phyloP scores from a whole-genome alignment of 2,797 vertebrate species.

The Pipistrellus kuhlii region DNA sequence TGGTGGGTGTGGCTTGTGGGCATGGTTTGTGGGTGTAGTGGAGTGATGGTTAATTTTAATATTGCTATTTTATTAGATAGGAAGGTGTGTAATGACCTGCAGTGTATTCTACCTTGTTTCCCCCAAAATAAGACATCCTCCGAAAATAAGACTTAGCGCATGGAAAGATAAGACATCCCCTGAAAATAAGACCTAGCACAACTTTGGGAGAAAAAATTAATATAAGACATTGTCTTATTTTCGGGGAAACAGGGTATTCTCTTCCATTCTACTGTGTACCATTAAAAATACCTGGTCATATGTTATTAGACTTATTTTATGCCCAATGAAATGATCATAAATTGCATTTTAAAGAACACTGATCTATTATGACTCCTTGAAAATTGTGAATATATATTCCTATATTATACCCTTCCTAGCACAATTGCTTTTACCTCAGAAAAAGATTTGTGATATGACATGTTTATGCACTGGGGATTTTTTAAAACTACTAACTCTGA shows the following conservation, averaged over 20 bases:
- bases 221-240: no score
- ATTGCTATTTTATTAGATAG: no score
- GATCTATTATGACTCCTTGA: background rate
- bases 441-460: background rate
- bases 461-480: background rate
- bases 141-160: no score
- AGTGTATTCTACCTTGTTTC: background rate
- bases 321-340: background rate
- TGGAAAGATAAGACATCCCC: no score
- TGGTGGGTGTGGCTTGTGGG: no score
- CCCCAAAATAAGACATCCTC: no score
- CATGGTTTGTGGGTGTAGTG: no score
- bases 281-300: slow-evolving; percentile 41
- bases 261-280: background rate
- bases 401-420: background rate
- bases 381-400: background rate
- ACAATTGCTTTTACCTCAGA: slow-evolving; percentile 1
- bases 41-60: no score
- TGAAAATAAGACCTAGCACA: no score
- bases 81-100: background rate
- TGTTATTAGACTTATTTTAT: slow-evolving; percentile 17
- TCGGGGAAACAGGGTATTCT: background rate
- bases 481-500: background rate
- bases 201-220: no score
- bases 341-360: slow-evolving; percentile 2